Evolutionary conservation across 2,888 invertebrate species (phyloP).

Genomic region (Cryptosula pallasiana): DNA sequence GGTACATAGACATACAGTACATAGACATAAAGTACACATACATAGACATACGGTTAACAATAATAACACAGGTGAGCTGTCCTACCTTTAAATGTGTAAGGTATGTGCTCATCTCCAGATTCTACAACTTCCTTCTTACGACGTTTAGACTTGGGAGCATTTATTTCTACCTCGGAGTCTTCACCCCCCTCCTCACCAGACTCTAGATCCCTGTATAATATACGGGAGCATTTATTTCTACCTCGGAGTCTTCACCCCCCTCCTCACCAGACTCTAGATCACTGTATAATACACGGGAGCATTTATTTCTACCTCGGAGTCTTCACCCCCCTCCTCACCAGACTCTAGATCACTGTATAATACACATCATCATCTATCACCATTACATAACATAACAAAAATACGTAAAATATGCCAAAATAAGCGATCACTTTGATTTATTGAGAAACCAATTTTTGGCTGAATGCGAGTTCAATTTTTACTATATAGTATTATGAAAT

Average conservation of each 20-base stretch:
- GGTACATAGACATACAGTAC: too few species aligned
- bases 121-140: neutral
- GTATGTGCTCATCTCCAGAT: neutral
- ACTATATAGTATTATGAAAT: too few species aligned
- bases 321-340: neutral
- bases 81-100: constrained; percentile 9
- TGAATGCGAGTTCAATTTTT: too few species aligned
- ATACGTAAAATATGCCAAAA: too few species aligned
- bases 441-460: too few species aligned
- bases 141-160: neutral
- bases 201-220: constrained; percentile 20
- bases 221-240: constrained; percentile 18
- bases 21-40: too few species aligned
- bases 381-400: too few species aligned
- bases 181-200: constrained; percentile 4
- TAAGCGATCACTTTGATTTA: too few species aligned
- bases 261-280: constrained; percentile 14
- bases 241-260: neutral
- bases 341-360: constrained; percentile 23
- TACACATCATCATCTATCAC: neutral
- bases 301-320: constrained; percentile 3
- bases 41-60: too few species aligned
- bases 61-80: neutral
- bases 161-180: neutral
- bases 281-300: too few species aligned